phyloP scores from a whole-genome alignment of 2,888 invertebrate species.

The Agrenia bidenticulata region DNA sequence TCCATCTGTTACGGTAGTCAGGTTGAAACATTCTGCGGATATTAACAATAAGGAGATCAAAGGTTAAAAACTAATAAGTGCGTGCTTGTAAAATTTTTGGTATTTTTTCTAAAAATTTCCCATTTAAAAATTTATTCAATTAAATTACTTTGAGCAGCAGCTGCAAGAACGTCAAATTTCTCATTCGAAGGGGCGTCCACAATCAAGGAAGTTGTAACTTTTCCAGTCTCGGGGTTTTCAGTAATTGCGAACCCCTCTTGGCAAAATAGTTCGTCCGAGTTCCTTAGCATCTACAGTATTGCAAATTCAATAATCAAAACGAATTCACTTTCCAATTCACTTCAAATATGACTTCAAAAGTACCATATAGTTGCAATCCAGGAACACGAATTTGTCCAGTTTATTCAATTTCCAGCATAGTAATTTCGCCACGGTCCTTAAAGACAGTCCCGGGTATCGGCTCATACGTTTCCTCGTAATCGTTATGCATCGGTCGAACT shows the following conservation, averaged over 20 bases:
- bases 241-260: not conserved
- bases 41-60: too few species aligned
- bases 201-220: not conserved
- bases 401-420: not conserved
- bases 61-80: too few species aligned
- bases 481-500: constrained; percentile 8
- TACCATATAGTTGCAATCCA: not conserved
- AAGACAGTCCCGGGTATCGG: not conserved
- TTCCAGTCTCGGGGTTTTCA: not conserved
- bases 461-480: not conserved
- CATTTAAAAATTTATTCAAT: not conserved
- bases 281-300: not conserved
- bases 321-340: not conserved
- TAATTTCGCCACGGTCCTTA: not conserved
- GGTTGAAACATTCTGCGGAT: too few species aligned
- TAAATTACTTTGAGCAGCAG: not conserved
- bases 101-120: not conserved
- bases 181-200: not conserved
- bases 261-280: not conserved
- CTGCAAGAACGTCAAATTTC: not conserved
- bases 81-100: too few species aligned
- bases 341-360: not conserved
- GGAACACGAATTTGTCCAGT: not conserved
- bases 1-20: too few species aligned
- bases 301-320: too few species aligned